Conservation (phyloP, 1,140 invertebrate species). For the Schlechtendalia chinensis region DNA sequence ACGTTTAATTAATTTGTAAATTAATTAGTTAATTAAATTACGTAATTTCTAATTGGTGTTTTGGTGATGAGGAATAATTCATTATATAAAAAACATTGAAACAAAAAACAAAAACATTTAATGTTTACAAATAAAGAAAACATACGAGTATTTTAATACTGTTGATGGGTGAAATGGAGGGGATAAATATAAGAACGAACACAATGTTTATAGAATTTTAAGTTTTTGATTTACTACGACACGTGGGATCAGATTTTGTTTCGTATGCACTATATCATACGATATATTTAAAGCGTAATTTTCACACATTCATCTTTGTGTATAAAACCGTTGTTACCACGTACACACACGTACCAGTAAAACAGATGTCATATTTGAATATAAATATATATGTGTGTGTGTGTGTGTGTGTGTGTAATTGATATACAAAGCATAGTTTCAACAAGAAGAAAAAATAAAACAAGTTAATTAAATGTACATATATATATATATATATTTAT, state of each 20-base stretch:
- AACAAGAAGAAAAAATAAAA: neutral
- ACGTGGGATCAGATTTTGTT: neutral
- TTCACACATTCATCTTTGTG: conserved; percentile 15
- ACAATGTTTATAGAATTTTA: neutral
- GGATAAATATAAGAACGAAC: too few species aligned
- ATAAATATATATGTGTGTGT: too few species aligned
- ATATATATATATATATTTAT: neutral
- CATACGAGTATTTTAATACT: too few species aligned
- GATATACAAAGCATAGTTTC: neutral
- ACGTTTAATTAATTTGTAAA: too few species aligned
- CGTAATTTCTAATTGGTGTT: too few species aligned
- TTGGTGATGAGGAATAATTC: too few species aligned
- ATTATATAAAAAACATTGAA: too few species aligned
- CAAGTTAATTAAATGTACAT: neutral
- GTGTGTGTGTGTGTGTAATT: too few species aligned
- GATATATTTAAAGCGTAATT: neutral
- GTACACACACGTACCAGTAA: neutral
- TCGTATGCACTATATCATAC: neutral
- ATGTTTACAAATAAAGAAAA: too few species aligned
- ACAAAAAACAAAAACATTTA: too few species aligned
- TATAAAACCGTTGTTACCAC: neutral
- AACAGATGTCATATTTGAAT: conserved; percentile 15
- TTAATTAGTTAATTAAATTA: too few species aligned
- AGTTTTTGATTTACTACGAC: neutral
- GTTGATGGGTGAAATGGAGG: too few species aligned